A percentile compares a stretch with the other conserved stretches of the same genome.
These are phyloP conservation scores for Indicator maculatus DNA, from an alignment of 2,113 vertebrate species.

Conservation along the genomic window DNA sequence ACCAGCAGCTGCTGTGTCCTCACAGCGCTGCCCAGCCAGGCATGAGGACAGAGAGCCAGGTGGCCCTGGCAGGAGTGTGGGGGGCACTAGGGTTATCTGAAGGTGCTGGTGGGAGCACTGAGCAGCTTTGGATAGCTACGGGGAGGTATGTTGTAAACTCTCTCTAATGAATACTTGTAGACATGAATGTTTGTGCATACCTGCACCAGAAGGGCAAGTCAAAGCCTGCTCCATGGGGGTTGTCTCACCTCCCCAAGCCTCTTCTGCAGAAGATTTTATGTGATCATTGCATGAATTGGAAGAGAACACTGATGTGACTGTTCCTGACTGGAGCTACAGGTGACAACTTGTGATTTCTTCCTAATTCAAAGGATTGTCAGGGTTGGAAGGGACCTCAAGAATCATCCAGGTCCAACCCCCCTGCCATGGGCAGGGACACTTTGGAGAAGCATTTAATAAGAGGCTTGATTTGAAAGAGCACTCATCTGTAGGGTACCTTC, in stretches of 20 bases:
- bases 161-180: slow-evolving; percentile 70
- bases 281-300: neutral
- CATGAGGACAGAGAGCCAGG: neutral
- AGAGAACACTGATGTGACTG: neutral
- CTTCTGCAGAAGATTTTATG: slow-evolving; percentile 21
- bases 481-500: neutral
- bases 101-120: slow-evolving; percentile 56
- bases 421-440: too few species aligned
- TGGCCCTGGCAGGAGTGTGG: neutral
- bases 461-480: neutral
- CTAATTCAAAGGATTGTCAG: neutral
- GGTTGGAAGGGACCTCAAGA: too few species aligned
- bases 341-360: neutral
- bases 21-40: neutral
- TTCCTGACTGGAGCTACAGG: neutral
- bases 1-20: neutral
- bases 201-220: slow-evolving; percentile 65
- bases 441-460: neutral
- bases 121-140: slow-evolving; percentile 65
- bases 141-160: slow-evolving; percentile 67
- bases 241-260: slow-evolving; percentile 50
- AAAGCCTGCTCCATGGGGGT: slow-evolving; percentile 50
- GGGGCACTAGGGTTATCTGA: slow-evolving; percentile 28
- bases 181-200: slow-evolving; percentile 74
- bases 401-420: too few species aligned